Evolutionary conservation across 1,140 invertebrate genomes (phyloP).

Genomic region (Epicauta chinensis): DNA sequence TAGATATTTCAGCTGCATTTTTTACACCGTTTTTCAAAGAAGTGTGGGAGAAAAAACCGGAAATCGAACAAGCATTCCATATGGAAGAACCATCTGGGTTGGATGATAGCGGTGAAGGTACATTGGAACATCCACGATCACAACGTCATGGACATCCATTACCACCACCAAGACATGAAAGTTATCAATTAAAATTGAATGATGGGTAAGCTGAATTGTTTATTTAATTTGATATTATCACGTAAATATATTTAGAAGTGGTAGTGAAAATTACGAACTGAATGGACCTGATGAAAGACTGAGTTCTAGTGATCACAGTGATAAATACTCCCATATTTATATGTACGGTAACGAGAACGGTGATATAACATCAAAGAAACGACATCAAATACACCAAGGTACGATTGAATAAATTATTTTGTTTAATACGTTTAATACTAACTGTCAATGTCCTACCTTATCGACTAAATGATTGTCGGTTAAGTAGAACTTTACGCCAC

Average conservation of each 20-base stretch:
- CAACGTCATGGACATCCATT: conserved; percentile 43
- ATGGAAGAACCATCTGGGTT: conserved; percentile 73
- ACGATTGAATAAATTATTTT: neutral
- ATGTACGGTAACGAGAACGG: conserved; percentile 42
- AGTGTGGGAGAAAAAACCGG: conserved; percentile 91
- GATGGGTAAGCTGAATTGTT: conserved; percentile 54
- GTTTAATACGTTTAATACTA: no score
- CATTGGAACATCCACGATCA: conserved; percentile 57
- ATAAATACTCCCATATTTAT: conserved; percentile 52
- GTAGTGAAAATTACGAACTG: conserved; percentile 77
- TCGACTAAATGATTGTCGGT: no score
- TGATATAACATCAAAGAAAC: conserved; percentile 37
- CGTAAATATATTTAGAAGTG: conserved; percentile 50
- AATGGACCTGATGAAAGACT: conserved; percentile 46
- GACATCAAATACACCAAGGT: conserved; percentile 29
- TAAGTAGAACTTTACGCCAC: no score
- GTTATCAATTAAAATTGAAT: conserved; percentile 59
- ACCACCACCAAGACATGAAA: conserved; percentile 62
- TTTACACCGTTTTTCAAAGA: conserved; percentile 95
- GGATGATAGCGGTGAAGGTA: conserved; percentile 63
- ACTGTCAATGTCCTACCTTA: no score
- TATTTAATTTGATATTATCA: neutral
- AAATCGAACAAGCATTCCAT: conserved; percentile 89
- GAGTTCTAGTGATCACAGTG: conserved; percentile 61
- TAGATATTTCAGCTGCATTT: conserved; percentile 69